A percentile compares a stretch with the other conserved stretches of the same genome.
Evolutionary conservation across 2,797 vertebrate species (phyloP).

Genomic region (Phataginus tetradactyla): DNA sequence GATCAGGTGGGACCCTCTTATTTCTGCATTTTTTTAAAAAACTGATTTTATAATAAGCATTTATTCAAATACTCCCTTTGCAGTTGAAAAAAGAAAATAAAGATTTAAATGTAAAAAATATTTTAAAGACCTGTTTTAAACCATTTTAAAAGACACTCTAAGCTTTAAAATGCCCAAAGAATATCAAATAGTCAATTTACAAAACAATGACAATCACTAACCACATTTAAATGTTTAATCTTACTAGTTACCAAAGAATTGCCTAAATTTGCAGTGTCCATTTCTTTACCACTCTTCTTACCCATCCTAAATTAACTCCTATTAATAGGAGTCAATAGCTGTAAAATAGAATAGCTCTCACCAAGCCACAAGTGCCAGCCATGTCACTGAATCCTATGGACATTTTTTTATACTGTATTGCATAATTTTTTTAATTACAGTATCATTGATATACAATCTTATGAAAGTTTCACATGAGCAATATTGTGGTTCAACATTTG

Average conservation of each 20-base stretch:
- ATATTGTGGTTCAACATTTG: too few species aligned
- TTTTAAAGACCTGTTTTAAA: not conserved
- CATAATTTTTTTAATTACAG: too few species aligned
- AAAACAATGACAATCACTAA: not conserved
- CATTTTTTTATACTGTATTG: not conserved
- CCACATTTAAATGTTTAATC: not conserved
- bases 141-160: not conserved
- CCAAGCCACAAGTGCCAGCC: not conserved
- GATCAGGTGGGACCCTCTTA: not conserved
- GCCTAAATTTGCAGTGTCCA: not conserved
- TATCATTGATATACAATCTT: too few species aligned
- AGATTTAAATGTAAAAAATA: not conserved
- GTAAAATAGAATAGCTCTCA: not conserved
- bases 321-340: not conserved
- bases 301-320: not conserved
- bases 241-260: not conserved
- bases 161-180: constrained; percentile 15
- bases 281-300: not conserved
- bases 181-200: not conserved
- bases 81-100: not conserved
- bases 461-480: too few species aligned
- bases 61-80: not conserved
- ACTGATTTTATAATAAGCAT: not conserved
- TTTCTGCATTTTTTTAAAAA: not conserved
- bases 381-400: not conserved